These are phyloP conservation scores for Macquaria australasica DNA, from an alignment of 2,113 vertebrate genomes.

Conservation along the genomic window DNA sequence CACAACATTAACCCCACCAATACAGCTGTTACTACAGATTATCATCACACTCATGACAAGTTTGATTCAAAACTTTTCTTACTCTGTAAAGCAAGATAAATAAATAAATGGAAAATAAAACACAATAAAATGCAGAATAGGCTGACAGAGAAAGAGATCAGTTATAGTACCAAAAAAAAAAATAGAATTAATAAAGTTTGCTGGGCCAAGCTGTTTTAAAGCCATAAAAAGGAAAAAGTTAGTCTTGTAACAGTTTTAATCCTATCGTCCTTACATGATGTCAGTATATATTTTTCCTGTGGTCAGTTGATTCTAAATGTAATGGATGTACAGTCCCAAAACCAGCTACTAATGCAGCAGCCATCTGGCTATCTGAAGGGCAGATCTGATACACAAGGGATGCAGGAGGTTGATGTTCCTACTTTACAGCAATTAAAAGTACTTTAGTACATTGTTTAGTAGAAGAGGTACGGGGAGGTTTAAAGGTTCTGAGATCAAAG, in stretches of 20 bases:
- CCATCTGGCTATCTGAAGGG: slow-evolving; percentile 5
- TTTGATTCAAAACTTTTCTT: slow-evolving; percentile 20
- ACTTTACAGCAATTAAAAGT: slow-evolving; percentile 34
- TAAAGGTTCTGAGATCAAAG: slow-evolving; percentile 7
- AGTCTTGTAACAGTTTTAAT: neutral
- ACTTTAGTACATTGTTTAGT: slow-evolving; percentile 7
- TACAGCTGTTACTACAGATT: slow-evolving; percentile 63
- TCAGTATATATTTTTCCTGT: neutral
- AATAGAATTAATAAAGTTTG: neutral
- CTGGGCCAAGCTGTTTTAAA: slow-evolving; percentile 8
- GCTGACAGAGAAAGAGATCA: neutral
- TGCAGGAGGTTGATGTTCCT: neutral
- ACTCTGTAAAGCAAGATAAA: neutral
- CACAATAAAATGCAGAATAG: neutral
- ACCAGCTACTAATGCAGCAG: neutral
- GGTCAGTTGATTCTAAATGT: slow-evolving; percentile 8
- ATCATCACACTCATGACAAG: slow-evolving; percentile 22
- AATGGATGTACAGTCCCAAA: neutral
- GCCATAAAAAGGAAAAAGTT: neutral
- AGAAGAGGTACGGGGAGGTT: neutral
- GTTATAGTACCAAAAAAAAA: neutral
- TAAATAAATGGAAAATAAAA: neutral
- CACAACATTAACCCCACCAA: slow-evolving; percentile 35
- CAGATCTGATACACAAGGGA: neutral
- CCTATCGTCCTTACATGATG: neutral